A percentile compares a stretch with the other conserved stretches of the same genome.
These are phyloP conservation scores for Astreopora myriophthalma DNA, from an alignment of 64 coral and sea anemone species.

Conservation along the genomic window DNA sequence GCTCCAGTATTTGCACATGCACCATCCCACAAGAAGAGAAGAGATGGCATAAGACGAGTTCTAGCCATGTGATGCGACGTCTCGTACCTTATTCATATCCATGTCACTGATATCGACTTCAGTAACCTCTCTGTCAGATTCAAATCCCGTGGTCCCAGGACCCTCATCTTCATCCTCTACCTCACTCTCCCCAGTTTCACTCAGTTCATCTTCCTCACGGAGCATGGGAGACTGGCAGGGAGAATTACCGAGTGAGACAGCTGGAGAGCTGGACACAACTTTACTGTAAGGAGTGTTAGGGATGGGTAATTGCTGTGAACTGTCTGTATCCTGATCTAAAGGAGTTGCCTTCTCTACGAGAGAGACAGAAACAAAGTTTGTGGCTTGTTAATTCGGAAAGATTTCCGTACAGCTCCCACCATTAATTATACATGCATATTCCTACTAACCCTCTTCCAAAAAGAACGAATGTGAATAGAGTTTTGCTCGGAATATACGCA, in stretches of 20 bases:
- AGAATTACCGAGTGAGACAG: constrained; percentile 37
- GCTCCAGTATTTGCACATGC: no score
- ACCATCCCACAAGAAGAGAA: no score
- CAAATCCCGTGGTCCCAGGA: constrained; percentile 5
- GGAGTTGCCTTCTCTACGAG: constrained; percentile 72
- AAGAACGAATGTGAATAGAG: no score
- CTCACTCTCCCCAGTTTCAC: constrained; percentile 72
- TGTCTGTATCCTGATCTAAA: constrained; percentile 31
- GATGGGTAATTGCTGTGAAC: not conserved
- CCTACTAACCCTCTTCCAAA: no score
- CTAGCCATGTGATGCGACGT: no score
- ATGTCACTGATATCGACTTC: constrained; percentile 77
- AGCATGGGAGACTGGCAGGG: constrained; percentile 82
- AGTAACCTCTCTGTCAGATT: constrained; percentile 50
- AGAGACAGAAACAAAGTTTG: not conserved
- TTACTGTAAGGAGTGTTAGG: constrained; percentile 1
- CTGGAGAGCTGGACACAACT: not conserved
- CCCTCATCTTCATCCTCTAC: constrained; percentile 54
- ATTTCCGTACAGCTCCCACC: no score
- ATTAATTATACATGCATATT: no score
- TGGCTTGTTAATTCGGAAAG: no score
- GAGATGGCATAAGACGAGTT: no score
- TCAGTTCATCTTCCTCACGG: constrained; percentile 85
- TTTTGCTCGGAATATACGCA: no score
- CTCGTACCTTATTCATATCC: constrained; percentile 80